Conservation (phyloP, 2,888 invertebrate genomes). For the Mythimna loreyi region DNA sequence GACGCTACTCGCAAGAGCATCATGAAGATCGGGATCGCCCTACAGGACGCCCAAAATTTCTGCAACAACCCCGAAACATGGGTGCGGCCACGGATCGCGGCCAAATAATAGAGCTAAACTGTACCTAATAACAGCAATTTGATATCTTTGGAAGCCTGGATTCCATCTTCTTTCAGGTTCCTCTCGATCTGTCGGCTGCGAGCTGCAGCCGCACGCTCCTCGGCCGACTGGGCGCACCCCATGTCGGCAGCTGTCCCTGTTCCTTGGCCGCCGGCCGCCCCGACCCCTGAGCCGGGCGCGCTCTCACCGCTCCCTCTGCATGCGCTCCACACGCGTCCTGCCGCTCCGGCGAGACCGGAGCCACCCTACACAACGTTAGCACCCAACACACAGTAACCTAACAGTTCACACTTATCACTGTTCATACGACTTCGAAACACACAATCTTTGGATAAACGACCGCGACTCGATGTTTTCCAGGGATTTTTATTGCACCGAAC, state of each 20-base stretch:
- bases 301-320: conserved; percentile 91
- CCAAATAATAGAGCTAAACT: conserved; percentile 70
- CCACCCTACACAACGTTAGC: conserved; percentile 87
- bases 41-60: conserved; percentile 56
- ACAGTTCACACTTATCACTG: conserved; percentile 85
- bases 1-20: conserved; percentile 50
- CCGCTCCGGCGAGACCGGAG: conserved; percentile 86
- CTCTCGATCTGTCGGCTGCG: conserved; percentile 99
- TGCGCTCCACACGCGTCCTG: conserved; percentile 87
- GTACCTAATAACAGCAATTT: conserved; percentile 99
- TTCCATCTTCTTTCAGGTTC: conserved; percentile 99
- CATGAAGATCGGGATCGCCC: conserved; percentile 46
- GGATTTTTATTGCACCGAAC: conserved; percentile 75
- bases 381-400: conserved; percentile 88
- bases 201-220: conserved; percentile 99
- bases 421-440: conserved; percentile 71
- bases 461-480: conserved; percentile 69
- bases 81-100: conserved; percentile 81
- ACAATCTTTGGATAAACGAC: conserved; percentile 66
- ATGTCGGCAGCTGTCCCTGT: conserved; percentile 92
- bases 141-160: conserved; percentile 99
- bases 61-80: conserved; percentile 72
- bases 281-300: conserved; percentile 91
- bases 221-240: conserved; percentile 99
- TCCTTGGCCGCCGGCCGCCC: conserved; percentile 89